Conservation (phyloP, 2,113 vertebrate species). For the Xenus cinereus region DNA sequence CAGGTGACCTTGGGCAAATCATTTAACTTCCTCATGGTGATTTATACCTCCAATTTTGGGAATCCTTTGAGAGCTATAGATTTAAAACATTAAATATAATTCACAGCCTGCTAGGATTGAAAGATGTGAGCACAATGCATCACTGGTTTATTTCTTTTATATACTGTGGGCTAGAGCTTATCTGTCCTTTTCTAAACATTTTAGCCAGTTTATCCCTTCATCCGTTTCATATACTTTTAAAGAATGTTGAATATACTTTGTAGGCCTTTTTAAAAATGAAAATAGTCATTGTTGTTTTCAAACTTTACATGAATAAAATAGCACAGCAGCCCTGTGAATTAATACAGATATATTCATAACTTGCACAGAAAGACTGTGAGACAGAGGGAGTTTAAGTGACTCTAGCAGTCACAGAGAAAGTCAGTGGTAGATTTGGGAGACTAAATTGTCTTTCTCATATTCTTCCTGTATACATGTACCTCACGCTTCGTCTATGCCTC, state of each 20-base stretch:
- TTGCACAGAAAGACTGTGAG: neutral
- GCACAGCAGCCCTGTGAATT: neutral
- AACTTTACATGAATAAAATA: neutral
- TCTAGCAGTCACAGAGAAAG: neutral
- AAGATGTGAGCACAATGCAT: neutral
- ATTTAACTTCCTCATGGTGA: neutral
- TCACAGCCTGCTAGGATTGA: neutral
- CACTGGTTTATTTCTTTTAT: neutral
- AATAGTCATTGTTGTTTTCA: neutral
- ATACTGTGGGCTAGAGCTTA: neutral
- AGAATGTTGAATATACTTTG: neutral
- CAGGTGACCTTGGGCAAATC: neutral
- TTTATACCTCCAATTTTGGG: neutral
- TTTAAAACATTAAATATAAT: slow-evolving; percentile 1
- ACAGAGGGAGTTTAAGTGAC: neutral
- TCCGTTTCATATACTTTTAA: neutral
- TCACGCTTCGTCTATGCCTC: neutral
- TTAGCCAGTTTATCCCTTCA: neutral
- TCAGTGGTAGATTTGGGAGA: neutral
- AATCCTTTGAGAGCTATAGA: neutral
- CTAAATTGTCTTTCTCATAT: neutral
- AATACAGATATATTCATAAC: neutral
- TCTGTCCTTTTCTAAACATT: neutral
- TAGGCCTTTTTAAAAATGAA: neutral
- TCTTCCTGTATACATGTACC: neutral